Evolutionary conservation across 2,888 invertebrate species (phyloP), one percentile per base, ranked within the genome.

Genomic region (Acleris laterana): DNA sequence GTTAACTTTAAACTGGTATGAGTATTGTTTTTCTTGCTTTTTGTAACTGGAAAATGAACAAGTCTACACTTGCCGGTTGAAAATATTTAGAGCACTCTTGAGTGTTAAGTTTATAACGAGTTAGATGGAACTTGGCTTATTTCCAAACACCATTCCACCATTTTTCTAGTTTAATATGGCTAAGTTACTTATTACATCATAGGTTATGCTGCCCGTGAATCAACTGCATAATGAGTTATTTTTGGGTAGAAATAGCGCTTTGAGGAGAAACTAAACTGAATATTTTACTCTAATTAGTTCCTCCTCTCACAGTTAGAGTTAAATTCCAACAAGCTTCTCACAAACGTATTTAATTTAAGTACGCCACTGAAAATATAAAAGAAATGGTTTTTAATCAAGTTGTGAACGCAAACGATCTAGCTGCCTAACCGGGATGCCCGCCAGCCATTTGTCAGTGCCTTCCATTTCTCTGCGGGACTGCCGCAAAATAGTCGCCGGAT

Each of bases 381-480:
- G 6, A 46, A 55, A 55, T 49, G 59, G 59, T 56, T 60, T 65
- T 65, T 65, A 65, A 60, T 65, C 55, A 55, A 60, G 60, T 55
- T 60, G 55, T 60, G 64, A 55, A 28, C 42, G 64, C 55, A 65
- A 60, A 50, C 50, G 59, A 49, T 55, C 44, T 55, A 55, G 6
- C 25, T 25, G 6, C 28, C 42, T 49, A 19, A 25, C 25, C n/a
- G 49, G 17, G 17, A 44, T 42, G 38, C 51, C 58, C 32, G 48
- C 19, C 48, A 53, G 49, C 42, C 50, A 65, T 65, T 64, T 60
- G 42, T 42, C 42, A 49, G 55, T 64, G 55, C 53, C 60, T 49
- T 22, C 25, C 42, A 50, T 50, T 60, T 32, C 56, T 65, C 64
- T 50, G 32, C 49, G 28, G 32, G 20, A 60, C 53, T 64, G 53